These are phyloP conservation scores for Pristionchus maxplancki DNA, from an alignment of 2,888 invertebrate species.

Conservation along the genomic window DNA sequence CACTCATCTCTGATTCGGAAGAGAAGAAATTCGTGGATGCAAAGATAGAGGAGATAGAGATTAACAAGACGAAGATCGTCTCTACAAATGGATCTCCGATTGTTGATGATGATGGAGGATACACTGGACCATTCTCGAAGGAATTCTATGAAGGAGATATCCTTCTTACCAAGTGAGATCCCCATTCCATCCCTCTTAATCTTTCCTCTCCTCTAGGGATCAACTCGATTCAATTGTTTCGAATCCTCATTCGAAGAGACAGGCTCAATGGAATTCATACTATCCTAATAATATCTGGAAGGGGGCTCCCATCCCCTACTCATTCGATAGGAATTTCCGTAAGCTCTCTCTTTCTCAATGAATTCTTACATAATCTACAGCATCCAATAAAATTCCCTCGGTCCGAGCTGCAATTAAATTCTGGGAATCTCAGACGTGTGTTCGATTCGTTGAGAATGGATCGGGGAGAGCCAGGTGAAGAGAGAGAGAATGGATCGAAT, in stretches of 20 bases:
- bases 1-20: background rate
- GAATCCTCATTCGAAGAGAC: background rate
- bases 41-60: slow-evolving; percentile 12
- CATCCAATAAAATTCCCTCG: background rate
- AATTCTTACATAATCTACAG: background rate
- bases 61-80: background rate
- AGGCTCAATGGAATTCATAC: slow-evolving; percentile 33
- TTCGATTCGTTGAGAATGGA: slow-evolving; percentile 47
- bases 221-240: slow-evolving; percentile 21
- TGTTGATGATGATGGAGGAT: slow-evolving; percentile 37
- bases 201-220: background rate
- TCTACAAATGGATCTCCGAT: slow-evolving; percentile 42
- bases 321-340: slow-evolving; percentile 47
- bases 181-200: background rate
- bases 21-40: background rate
- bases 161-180: slow-evolving; percentile 42
- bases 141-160: slow-evolving; percentile 48
- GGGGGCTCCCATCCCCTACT: slow-evolving; percentile 33
- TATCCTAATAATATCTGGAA: slow-evolving; percentile 50
- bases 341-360: background rate
- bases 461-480: slow-evolving; percentile 32
- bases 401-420: slow-evolving; percentile 46
- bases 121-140: slow-evolving; percentile 44
- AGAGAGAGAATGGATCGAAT: background rate
- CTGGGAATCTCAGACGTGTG: slow-evolving; percentile 48